Evolutionary conservation across 2,113 vertebrate species (phyloP).

Genomic region (Alligator mississippiensis): DNA sequence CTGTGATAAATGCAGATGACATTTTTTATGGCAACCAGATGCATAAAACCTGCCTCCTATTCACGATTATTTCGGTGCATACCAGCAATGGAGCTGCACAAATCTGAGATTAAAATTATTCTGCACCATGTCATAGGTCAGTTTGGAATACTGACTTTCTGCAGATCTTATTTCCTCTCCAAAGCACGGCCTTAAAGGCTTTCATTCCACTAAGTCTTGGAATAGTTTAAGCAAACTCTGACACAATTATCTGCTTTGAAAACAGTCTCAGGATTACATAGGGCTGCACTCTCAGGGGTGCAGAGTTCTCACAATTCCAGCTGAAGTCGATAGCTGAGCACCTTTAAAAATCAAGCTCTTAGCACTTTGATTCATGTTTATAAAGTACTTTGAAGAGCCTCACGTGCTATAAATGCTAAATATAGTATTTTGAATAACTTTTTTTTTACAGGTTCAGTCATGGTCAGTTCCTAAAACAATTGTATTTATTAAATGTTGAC

Average conservation of each 20-base stretch:
- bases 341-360: not conserved
- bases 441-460: not conserved
- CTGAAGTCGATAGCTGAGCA: not conserved
- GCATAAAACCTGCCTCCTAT: constrained; percentile 39
- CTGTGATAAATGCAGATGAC: constrained; percentile 3
- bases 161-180: constrained; percentile 25
- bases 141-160: not conserved
- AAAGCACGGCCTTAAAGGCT: not conserved
- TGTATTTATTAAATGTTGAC: not conserved
- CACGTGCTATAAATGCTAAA: not conserved
- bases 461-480: not conserved
- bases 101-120: constrained; percentile 19
- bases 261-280: not conserved
- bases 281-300: not conserved
- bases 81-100: constrained; percentile 27
- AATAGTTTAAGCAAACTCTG: not conserved
- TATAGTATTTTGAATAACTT: not conserved
- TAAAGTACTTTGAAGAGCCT: not conserved
- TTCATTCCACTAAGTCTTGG: not conserved
- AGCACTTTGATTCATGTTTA: not conserved
- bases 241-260: not conserved
- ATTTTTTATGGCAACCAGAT: not conserved
- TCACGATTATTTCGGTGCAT: constrained; percentile 49
- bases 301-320: not conserved
- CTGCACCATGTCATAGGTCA: constrained; percentile 20